Evolutionary conservation across 2,888 invertebrate genomes (phyloP), one percentile per base, ranked within the genome.

Genomic region (Neoaliturus tenellus): DNA sequence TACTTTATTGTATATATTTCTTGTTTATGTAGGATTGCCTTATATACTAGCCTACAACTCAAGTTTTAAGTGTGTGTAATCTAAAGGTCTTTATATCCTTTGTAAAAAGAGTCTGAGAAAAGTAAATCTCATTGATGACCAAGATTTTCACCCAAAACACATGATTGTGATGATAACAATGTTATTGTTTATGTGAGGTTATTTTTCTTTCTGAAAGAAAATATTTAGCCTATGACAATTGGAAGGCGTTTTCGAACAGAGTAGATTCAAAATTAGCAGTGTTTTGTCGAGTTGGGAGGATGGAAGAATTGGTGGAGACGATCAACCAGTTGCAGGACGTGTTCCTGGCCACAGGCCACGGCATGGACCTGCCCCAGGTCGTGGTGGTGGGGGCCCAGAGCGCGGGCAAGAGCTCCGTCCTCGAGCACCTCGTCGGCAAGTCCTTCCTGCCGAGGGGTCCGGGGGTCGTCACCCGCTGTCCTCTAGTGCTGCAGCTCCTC

Each of bases 301-400:
- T 87, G 87, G 87, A 88, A 4, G 82, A 83, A 2, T 78, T 87
- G 55, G 94, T 94, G 87, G 93, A 93, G 0, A 92, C 93, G 2
- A 92, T 94, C 83, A 94, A 93, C 88, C 94, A 94, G 89, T 90
- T 94, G 41, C 94, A 94, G 89, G 94, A 94, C 90, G 93, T 94
- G 3, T 93, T 94, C 88, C 93, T 92, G 85, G 93, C 93, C 0
- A 92, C 93, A 69, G 94, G 94, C 14, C 93, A 93, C 87, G 90
- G 91, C 1, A 87, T 94, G 44, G 92, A 93, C 86, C 90, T 94
- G 35, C 94, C 94, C 8, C 94, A 94, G 89, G 94, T 94, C 86
- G 93, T 93, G 58, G 94, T 94, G 41, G 92, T 94, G 73, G 94
- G 94, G 51, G 92, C 93, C 51, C 90, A 94, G 92, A 93, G 93